Evolutionary conservation across 2,113 vertebrate genomes (phyloP).

Genomic region (Gallinago jamesoni): DNA sequence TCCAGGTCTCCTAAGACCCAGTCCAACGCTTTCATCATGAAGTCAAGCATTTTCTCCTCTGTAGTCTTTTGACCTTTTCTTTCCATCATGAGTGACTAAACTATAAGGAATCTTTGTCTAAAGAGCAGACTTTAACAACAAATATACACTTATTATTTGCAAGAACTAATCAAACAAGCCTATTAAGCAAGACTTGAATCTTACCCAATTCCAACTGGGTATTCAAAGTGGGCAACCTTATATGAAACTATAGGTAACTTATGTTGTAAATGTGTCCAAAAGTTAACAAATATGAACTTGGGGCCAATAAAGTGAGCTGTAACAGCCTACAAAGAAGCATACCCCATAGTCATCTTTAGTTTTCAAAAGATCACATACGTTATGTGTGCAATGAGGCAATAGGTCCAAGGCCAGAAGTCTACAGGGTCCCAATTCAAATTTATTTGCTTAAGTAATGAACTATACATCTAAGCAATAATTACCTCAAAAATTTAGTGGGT

Average conservation of each 20-base stretch:
- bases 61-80: not conserved
- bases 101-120: not conserved
- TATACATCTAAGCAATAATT: not conserved
- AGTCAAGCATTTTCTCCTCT: not conserved
- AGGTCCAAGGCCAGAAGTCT: not conserved
- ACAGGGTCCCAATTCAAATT: not conserved
- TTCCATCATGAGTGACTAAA: not conserved
- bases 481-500: not conserved
- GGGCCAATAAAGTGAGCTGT: not conserved
- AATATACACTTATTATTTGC: not conserved
- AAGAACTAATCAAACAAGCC: not conserved
- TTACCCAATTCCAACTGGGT: not conserved
- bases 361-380: not conserved
- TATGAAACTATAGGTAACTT: not conserved
- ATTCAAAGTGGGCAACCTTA: fast-evolving
- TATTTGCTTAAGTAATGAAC: not conserved
- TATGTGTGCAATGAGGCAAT: not conserved
- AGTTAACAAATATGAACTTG: not conserved
- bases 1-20: not conserved
- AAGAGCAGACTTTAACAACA: not conserved
- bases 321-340: not conserved
- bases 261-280: not conserved
- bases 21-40: not conserved
- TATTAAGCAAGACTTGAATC: not conserved
- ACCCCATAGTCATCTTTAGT: not conserved